Conservation (phyloP, 2,888 invertebrate genomes). For the Eilema caniola region DNA sequence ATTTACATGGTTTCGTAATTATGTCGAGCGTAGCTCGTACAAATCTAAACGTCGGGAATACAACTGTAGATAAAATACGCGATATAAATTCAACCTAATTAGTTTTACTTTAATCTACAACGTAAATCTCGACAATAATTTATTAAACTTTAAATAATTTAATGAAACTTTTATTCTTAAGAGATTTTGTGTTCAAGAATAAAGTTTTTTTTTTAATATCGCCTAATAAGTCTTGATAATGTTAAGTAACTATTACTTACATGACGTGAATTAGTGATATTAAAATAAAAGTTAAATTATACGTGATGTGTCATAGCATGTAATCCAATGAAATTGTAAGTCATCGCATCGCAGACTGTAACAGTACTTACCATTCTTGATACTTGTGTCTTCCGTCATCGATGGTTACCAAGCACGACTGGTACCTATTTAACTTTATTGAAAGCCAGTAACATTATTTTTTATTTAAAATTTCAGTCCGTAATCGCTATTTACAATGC, state of each 20-base stretch:
- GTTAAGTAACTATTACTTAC: not conserved
- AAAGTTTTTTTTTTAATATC: not conserved
- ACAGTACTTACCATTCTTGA: constrained; percentile 28
- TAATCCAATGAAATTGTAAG: constrained; percentile 78
- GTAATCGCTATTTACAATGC: not conserved
- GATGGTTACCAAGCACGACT: constrained; percentile 11
- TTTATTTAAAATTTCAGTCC: not conserved
- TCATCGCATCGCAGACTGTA: constrained; percentile 60
- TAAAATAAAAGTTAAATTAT: constrained; percentile 43
- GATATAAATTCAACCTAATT: not conserved
- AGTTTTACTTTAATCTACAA: not conserved
- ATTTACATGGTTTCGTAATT: too few species aligned
- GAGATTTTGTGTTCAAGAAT: not conserved
- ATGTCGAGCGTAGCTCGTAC: too few species aligned
- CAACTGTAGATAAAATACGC: not conserved
- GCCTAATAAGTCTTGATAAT: not conserved
- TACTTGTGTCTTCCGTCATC: constrained; percentile 26
- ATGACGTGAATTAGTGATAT: constrained; percentile 3
- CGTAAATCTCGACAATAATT: not conserved
- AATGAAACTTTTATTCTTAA: too few species aligned
- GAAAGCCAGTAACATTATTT: not conserved
- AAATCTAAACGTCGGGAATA: not conserved
- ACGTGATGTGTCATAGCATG: constrained; percentile 44
- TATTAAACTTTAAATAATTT: too few species aligned
- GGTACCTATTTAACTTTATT: not conserved